These are phyloP conservation scores for Drosophila trichaetosa DNA, from an alignment of 2,888 invertebrate genomes.

Conservation along the genomic window DNA sequence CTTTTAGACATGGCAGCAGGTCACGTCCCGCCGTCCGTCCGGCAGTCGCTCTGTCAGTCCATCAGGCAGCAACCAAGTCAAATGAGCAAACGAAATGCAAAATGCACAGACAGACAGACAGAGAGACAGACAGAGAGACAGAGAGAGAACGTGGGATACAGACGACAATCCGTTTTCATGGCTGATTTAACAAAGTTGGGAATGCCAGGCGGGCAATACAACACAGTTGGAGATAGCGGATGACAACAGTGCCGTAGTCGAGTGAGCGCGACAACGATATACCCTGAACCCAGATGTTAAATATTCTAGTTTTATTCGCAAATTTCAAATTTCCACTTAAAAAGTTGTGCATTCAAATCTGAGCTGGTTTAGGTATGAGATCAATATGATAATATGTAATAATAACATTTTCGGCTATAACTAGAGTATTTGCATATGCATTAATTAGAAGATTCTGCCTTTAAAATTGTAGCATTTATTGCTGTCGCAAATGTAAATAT, in stretches of 20 bases:
- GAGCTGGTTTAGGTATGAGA: too few species aligned
- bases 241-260: not conserved
- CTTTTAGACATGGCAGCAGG: slow-evolving; percentile 76
- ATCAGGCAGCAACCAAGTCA: slow-evolving; percentile 57
- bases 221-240: slow-evolving; percentile 13
- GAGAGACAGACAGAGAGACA: not conserved
- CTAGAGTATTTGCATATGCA: too few species aligned
- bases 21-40: slow-evolving; percentile 57
- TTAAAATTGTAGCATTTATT: too few species aligned
- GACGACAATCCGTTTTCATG: slow-evolving; percentile 78
- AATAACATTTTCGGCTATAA: too few species aligned
- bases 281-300: too few species aligned
- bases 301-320: too few species aligned
- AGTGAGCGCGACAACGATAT: too few species aligned
- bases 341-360: too few species aligned
- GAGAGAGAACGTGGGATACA: slow-evolving; percentile 18
- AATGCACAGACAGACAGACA: slow-evolving; percentile 57
- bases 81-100: slow-evolving; percentile 76
- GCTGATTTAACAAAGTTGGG: slow-evolving; percentile 77
- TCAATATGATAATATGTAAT: too few species aligned
- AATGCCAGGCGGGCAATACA: slow-evolving; percentile 47
- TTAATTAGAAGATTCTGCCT: too few species aligned
- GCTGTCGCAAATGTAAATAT: too few species aligned
- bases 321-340: too few species aligned
- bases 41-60: slow-evolving; percentile 26